Percentiles rank a stretch among this genome's conserved stretches.
Evolutionary conservation across 2,888 invertebrate genomes (phyloP).

Genomic region (Drosophila setosimentum): DNA sequence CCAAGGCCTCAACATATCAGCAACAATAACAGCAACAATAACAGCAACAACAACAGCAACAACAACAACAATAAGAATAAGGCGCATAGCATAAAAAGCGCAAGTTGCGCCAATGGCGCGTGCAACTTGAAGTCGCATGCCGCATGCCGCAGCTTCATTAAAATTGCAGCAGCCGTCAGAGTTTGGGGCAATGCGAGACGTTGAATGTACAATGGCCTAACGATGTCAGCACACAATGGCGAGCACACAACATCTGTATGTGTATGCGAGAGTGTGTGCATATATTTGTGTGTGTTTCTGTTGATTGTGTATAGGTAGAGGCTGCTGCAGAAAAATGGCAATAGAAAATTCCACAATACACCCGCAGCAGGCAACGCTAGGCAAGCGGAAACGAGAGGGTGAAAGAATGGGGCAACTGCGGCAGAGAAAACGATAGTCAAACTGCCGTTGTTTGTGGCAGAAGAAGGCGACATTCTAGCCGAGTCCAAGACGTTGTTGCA

Average conservation of each 20-base stretch:
- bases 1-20: conserved; percentile 47
- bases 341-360: conserved; percentile 78
- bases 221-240: conserved; percentile 72
- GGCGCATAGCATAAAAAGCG: conserved; percentile 66
- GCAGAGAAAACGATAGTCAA: conserved; percentile 34
- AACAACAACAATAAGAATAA: neutral
- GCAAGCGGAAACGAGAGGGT: conserved; percentile 6
- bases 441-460: conserved; percentile 20
- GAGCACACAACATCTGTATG: conserved; percentile 36
- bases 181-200: conserved; percentile 27
- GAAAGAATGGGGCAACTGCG: conserved; percentile 23
- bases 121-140: conserved; percentile 75
- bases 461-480: conserved; percentile 30
- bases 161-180: conserved; percentile 69
- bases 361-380: conserved; percentile 43
- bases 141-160: conserved; percentile 80
- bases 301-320: conserved; percentile 62
- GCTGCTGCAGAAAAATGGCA: conserved; percentile 64
- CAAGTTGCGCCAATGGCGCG: conserved; percentile 77
- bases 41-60: conserved; percentile 27
- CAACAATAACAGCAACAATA: conserved; percentile 18
- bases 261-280: conserved; percentile 10
- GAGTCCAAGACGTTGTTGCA: conserved; percentile 32
- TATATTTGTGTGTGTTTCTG: conserved; percentile 21
- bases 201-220: conserved; percentile 65